These are phyloP conservation scores for Phenganax subtilis DNA, from an alignment of 92 coral and sea anemone species.

Conservation along the genomic window DNA sequence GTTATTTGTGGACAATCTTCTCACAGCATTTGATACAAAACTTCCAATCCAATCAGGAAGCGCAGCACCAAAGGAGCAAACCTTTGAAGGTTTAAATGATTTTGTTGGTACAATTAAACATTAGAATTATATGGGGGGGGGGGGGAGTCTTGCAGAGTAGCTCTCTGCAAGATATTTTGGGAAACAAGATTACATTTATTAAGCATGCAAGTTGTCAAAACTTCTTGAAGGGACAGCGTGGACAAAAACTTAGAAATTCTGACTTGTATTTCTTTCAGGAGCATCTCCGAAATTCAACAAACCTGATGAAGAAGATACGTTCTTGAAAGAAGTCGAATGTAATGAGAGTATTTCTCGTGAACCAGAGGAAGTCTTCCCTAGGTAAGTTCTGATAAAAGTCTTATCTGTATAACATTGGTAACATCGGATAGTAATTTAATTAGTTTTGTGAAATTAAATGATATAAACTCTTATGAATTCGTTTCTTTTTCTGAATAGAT, in stretches of 20 bases:
- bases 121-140: too few species aligned
- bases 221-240: not conserved
- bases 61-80: slow-evolving; percentile 29
- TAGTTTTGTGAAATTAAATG: too few species aligned
- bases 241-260: not conserved
- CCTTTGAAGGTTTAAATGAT: slow-evolving; percentile 8
- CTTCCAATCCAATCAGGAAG: slow-evolving; percentile 45
- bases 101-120: too few species aligned
- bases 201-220: not conserved
- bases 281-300: slow-evolving; percentile 26
- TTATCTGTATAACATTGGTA: not conserved
- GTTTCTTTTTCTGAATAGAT: slow-evolving; percentile 45
- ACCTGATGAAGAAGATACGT: slow-evolving; percentile 29
- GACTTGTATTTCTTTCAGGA: not conserved
- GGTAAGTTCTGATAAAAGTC: not conserved
- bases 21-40: slow-evolving; percentile 88
- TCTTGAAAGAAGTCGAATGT: slow-evolving; percentile 32
- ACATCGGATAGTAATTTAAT: too few species aligned
- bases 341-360: slow-evolving; percentile 36
- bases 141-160: too few species aligned
- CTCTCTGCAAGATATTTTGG: too few species aligned
- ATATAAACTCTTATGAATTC: not conserved
- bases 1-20: slow-evolving; percentile 75
- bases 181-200: too few species aligned
- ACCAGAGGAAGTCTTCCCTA: slow-evolving; percentile 24